A percentile compares a stretch with the other conserved stretches of the same genome.
phyloP scores from a whole-genome alignment of 1,140 invertebrate genomes.

The Drosophila neocordata region DNA sequence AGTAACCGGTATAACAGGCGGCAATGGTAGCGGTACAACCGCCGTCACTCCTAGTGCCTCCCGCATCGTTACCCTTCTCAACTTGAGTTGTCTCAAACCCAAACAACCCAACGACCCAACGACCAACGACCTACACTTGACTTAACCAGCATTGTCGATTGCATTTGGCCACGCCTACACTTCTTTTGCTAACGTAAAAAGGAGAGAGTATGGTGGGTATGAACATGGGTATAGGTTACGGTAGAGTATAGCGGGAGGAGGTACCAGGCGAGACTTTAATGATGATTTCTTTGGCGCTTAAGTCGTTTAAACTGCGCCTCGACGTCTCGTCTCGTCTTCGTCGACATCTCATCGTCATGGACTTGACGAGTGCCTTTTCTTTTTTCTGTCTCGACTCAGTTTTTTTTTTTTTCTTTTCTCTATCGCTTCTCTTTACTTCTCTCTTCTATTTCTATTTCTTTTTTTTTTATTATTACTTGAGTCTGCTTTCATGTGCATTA shows the following conservation, averaged over 20 bases:
- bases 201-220: neutral
- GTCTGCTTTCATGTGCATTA: conserved; percentile 76
- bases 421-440: conserved; percentile 11
- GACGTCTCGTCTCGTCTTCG: conserved; percentile 11
- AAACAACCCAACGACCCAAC: neutral
- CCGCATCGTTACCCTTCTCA: neutral
- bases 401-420: conserved; percentile 39
- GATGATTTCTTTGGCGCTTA: conserved; percentile 81
- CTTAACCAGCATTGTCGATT: conserved; percentile 82
- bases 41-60: neutral
- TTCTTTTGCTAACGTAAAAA: neutral
- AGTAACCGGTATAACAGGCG: neutral
- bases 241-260: conserved; percentile 12
- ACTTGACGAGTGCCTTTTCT: conserved; percentile 71
- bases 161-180: conserved; percentile 49
- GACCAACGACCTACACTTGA: conserved; percentile 81
- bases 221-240: neutral
- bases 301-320: conserved; percentile 75
- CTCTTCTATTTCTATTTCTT: neutral
- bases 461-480: conserved; percentile 49
- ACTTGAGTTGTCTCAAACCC: conserved; percentile 40
- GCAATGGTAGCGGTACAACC: neutral
- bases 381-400: conserved; percentile 68
- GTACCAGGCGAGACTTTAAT: conserved; percentile 69
- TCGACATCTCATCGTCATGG: conserved; percentile 46